A percentile compares a stretch with the other conserved stretches of the same genome.
phyloP scores from a whole-genome alignment of 2,888 invertebrate species.

The Platycheirus albimanus region DNA sequence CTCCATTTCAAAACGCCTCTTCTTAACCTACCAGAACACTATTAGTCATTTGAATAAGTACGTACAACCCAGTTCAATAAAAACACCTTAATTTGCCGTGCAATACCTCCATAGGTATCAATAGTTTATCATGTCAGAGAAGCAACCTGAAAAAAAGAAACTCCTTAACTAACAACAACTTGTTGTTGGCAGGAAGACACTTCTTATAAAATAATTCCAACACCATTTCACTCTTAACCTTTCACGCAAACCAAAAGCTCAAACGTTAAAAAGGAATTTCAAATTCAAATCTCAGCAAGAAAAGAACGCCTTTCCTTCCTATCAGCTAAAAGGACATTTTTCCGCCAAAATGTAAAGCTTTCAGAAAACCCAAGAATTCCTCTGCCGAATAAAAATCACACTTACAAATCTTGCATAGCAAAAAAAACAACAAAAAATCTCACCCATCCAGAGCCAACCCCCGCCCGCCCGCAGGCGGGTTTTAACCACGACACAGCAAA shows the following conservation, averaged over 20 bases:
- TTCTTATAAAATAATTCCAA: too few species aligned
- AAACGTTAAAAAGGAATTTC: conserved; percentile 3
- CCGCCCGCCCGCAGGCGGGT: conserved; percentile 1
- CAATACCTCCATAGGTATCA: too few species aligned
- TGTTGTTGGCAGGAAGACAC: too few species aligned
- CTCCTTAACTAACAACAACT: too few species aligned
- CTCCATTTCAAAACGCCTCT: too few species aligned
- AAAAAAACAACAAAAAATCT: neutral
- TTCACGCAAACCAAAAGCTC: conserved; percentile 22
- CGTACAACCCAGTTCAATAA: too few species aligned
- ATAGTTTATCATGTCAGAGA: too few species aligned
- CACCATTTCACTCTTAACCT: too few species aligned
- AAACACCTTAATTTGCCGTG: too few species aligned
- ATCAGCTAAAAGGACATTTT: conserved; percentile 16
- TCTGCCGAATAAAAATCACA: conserved; percentile 39
- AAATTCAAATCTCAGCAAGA: conserved; percentile 20
- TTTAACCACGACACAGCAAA: conserved; percentile 30
- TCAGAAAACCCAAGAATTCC: conserved; percentile 33
- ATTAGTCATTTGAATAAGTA: too few species aligned
- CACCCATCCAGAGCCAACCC: conserved; percentile 17
- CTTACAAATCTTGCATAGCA: conserved; percentile 19
- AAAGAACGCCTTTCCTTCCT: conserved; percentile 18
- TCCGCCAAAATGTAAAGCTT: conserved; percentile 58
- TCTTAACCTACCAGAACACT: too few species aligned
- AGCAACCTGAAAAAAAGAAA: too few species aligned